phyloP scores from a whole-genome alignment of 2,888 invertebrate species.

The Theretra japonica region DNA sequence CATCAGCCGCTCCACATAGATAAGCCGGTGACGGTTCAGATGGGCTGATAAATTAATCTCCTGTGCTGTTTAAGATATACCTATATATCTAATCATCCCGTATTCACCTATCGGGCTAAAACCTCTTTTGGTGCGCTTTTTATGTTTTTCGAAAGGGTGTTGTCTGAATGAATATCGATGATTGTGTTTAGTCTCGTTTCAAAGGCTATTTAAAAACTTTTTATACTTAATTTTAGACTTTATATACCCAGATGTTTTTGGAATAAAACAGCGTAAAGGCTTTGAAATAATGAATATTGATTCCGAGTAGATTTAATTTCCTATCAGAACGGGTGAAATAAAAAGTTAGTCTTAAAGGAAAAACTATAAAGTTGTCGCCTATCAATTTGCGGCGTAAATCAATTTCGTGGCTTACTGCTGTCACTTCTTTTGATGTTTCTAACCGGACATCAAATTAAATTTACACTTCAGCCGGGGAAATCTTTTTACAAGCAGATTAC shows the following conservation, averaged over 20 bases:
- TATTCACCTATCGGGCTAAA: not conserved
- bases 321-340: constrained; percentile 2
- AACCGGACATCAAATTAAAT: constrained; percentile 16
- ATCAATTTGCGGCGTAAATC: constrained; percentile 16
- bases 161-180: no score
- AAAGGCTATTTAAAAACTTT: no score
- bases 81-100: not conserved
- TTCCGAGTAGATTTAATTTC: not conserved
- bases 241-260: not conserved
- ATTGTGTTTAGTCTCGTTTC: no score
- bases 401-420: not conserved
- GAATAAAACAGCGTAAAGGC: not conserved
- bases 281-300: not conserved
- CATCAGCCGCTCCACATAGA: constrained; percentile 33
- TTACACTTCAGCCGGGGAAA: not conserved
- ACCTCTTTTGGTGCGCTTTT: not conserved
- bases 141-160: no score
- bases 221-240: no score
- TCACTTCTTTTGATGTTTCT: constrained; percentile 13
- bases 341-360: not conserved
- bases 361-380: constrained; percentile 5
- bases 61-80: constrained; percentile 4
- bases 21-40: constrained; percentile 34
- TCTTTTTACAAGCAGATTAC: constrained; percentile 2
- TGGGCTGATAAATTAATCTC: constrained; percentile 26